These are phyloP conservation scores for Willowsia nigromaculata DNA, from an alignment of 2,888 invertebrate genomes.

Conservation along the genomic window DNA sequence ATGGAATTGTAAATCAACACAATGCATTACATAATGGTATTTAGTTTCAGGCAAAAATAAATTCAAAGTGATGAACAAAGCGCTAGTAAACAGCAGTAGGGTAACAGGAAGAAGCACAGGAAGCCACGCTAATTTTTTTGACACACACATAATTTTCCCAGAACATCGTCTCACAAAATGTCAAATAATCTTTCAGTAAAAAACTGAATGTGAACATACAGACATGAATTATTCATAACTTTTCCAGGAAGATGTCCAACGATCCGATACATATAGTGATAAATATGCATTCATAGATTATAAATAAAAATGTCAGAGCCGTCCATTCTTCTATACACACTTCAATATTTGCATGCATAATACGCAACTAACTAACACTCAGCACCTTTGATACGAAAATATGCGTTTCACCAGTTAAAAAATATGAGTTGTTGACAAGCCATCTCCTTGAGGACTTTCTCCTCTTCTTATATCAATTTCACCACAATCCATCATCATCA, in stretches of 20 bases:
- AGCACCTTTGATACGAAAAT: neutral
- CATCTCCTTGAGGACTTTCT: neutral
- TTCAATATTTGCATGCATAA: no score
- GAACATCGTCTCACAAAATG: no score
- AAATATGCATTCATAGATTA: no score
- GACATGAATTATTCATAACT: no score
- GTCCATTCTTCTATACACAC: no score
- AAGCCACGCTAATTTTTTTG: conserved; percentile 1
- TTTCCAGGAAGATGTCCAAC: neutral
- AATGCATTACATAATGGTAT: neutral
- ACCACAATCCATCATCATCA: conserved; percentile 55
- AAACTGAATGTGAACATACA: no score
- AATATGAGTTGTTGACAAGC: conserved; percentile 29
- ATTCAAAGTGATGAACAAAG: no score
- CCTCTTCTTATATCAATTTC: conserved; percentile 37
- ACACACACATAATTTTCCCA: neutral
- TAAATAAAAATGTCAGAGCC: no score
- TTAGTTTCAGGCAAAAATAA: neutral
- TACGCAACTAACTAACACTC: neutral
- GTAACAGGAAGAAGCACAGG: neutral
- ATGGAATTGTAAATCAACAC: conserved; percentile 22
- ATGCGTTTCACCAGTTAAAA: neutral
- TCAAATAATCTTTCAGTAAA: no score
- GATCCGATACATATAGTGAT: no score
- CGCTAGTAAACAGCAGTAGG: neutral